These are phyloP conservation scores for Andrena minutula DNA, from an alignment of 2,888 invertebrate genomes.

Conservation along the genomic window DNA sequence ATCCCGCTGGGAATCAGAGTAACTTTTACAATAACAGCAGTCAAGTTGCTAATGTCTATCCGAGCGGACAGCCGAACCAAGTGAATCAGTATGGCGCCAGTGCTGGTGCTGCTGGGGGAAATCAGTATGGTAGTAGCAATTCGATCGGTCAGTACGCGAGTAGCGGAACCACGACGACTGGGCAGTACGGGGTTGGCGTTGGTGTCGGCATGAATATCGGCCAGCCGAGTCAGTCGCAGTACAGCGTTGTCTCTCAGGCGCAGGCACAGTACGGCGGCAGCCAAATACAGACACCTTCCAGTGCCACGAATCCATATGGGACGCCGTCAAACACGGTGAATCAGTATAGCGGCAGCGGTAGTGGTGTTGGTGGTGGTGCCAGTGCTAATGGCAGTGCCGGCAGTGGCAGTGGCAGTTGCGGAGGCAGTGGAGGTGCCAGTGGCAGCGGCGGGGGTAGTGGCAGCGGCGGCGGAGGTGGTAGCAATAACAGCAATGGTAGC, in stretches of 20 bases:
- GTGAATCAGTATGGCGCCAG: slow-evolving; percentile 73
- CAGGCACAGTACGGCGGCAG: slow-evolving; percentile 73
- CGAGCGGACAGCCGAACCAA: slow-evolving; percentile 74
- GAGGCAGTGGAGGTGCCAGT: neutral
- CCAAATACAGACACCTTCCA: slow-evolving; percentile 59
- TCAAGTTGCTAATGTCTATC: slow-evolving; percentile 64
- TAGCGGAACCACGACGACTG: slow-evolving; percentile 75
- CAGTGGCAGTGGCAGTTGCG: too few species aligned
- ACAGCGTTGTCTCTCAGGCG: slow-evolving; percentile 67
- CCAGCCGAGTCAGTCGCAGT: slow-evolving; percentile 71
- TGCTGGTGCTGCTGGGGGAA: slow-evolving; percentile 54
- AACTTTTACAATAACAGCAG: slow-evolving; percentile 76
- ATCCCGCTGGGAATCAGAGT: slow-evolving; percentile 73
- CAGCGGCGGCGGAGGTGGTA: slow-evolving; percentile 2
- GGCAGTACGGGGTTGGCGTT: slow-evolving; percentile 76
- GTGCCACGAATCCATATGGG: slow-evolving; percentile 78
- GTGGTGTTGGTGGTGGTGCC: neutral
- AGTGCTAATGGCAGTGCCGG: too few species aligned
- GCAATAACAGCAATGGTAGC: neutral
- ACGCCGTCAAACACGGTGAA: slow-evolving; percentile 81
- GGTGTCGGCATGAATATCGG: slow-evolving; percentile 40
- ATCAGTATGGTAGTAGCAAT: slow-evolving; percentile 76
- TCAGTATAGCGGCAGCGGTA: slow-evolving; percentile 72
- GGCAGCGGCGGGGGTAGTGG: neutral
- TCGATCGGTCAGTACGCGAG: slow-evolving; percentile 78